Evolutionary conservation across 2,797 vertebrate species (phyloP).

Genomic region (Trachurus trachurus): DNA sequence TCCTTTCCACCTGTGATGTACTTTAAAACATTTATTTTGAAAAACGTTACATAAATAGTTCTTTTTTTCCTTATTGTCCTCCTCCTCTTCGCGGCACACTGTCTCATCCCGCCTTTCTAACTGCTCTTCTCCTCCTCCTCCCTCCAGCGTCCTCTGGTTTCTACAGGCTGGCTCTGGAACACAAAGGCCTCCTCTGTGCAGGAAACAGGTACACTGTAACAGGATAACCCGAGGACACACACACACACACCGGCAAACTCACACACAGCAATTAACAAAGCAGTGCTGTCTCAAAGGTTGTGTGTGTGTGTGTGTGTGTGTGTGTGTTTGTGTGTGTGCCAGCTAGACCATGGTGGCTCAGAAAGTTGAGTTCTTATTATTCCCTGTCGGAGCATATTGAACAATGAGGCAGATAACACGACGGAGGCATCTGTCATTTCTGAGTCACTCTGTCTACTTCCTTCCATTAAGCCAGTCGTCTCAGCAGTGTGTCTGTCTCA

Average conservation of each 20-base stretch:
- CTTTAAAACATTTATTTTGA: neutral
- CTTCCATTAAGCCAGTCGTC: constrained; percentile 33
- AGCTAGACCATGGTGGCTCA: constrained; percentile 8
- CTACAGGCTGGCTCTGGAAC: constrained; percentile 89
- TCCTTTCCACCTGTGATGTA: neutral
- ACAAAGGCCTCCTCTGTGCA: constrained; percentile 92
- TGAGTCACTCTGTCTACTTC: constrained; percentile 28
- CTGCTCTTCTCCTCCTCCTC: constrained; percentile 31
- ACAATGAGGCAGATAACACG: constrained; percentile 38
- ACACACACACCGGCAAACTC: constrained; percentile 6
- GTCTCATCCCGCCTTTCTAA: constrained; percentile 24
- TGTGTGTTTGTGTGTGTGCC: constrained; percentile 5
- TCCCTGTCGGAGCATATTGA: constrained; percentile 43
- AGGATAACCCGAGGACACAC: constrained; percentile 47
- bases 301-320: constrained; percentile 7
- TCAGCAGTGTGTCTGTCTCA: constrained; percentile 48
- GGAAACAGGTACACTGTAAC: constrained; percentile 87
- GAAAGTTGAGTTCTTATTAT: constrained; percentile 36
- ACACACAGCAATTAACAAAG: constrained; percentile 33
- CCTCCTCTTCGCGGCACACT: constrained; percentile 5
- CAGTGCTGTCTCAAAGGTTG: constrained; percentile 11
- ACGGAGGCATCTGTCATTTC: constrained; percentile 49
- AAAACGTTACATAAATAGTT: constrained; percentile 7
- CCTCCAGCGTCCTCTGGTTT: constrained; percentile 91
- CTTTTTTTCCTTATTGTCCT: neutral